Conservation (phyloP, 2,113 vertebrate species). For the Semnornis frantzii region DNA sequence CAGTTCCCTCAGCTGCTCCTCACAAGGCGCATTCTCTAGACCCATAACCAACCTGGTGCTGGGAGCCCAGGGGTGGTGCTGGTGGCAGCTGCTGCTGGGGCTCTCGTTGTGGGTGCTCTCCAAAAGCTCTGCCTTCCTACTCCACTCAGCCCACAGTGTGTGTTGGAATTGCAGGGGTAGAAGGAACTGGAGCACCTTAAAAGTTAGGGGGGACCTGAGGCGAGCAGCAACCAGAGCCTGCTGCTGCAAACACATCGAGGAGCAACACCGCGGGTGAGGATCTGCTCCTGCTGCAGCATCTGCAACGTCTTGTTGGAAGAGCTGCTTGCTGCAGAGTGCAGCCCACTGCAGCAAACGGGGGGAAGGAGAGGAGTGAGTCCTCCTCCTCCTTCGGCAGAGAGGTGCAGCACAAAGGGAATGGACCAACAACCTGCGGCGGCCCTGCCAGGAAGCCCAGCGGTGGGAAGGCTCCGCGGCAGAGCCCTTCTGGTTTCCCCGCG, state of each 20-base stretch:
- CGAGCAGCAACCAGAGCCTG: not conserved
- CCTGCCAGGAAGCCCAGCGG: not conserved
- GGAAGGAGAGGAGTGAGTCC: not conserved
- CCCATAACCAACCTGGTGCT: rapidly evolving
- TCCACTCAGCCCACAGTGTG: not conserved
- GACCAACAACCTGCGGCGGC: not conserved
- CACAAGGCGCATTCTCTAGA: too few species aligned
- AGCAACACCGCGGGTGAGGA: not conserved
- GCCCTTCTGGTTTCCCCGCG: rapidly evolving
- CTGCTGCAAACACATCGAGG: not conserved
- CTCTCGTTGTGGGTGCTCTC: rapidly evolving
- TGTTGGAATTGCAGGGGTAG: not conserved
- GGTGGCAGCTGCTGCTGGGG: not conserved
- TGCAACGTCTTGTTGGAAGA: not conserved
- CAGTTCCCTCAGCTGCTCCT: not conserved
- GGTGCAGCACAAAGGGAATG: not conserved
- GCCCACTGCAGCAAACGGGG: conserved; percentile 40
- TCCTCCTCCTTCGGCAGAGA: not conserved
- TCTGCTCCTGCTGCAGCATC: not conserved
- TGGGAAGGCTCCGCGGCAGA: not conserved
- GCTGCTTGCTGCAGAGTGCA: conserved; percentile 22
- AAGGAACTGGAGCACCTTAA: not conserved
- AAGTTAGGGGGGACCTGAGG: not conserved
- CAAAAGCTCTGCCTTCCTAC: not conserved
- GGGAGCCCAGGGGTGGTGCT: not conserved